phyloP scores from a whole-genome alignment of 1,140 invertebrate species.

The Brachionus asplanchnoidis region DNA sequence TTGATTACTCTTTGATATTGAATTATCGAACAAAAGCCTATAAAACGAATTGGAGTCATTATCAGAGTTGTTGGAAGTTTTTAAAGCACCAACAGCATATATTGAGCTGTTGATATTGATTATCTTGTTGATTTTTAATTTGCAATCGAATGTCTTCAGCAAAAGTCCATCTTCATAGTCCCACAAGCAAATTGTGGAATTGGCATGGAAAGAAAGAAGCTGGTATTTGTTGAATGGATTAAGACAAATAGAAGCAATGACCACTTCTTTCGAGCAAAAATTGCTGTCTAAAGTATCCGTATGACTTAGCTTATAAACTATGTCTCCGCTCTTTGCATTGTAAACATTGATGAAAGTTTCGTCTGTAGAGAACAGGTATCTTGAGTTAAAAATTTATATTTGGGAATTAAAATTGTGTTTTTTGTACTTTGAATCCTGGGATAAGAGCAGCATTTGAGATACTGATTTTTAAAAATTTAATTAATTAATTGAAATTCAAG shows the following conservation, averaged over 20 bases:
- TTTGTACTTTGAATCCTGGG: constrained; percentile 24
- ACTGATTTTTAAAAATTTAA: background rate
- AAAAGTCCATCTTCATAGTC: constrained; percentile 40
- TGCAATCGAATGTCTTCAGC: background rate
- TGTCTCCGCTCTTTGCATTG: background rate
- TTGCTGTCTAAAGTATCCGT: background rate
- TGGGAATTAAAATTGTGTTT: background rate
- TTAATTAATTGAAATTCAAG: background rate
- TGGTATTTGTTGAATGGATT: constrained; percentile 37
- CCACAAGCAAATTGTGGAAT: constrained; percentile 17
- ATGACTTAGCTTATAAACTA: background rate
- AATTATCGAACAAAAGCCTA: background rate
- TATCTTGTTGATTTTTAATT: background rate
- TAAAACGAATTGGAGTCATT: background rate
- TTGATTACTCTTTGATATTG: background rate
- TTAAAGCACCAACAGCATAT: background rate
- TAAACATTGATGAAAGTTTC: background rate
- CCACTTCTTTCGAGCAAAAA: background rate
- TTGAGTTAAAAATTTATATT: background rate
- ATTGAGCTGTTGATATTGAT: background rate
- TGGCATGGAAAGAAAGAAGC: background rate
- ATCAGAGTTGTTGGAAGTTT: background rate
- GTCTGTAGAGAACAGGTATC: constrained; percentile 7
- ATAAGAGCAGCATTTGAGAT: constrained; percentile 29
- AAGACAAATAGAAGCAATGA: background rate